phyloP scores from a whole-genome alignment of 2,797 vertebrate species.

The Aulostomus chinensis region DNA sequence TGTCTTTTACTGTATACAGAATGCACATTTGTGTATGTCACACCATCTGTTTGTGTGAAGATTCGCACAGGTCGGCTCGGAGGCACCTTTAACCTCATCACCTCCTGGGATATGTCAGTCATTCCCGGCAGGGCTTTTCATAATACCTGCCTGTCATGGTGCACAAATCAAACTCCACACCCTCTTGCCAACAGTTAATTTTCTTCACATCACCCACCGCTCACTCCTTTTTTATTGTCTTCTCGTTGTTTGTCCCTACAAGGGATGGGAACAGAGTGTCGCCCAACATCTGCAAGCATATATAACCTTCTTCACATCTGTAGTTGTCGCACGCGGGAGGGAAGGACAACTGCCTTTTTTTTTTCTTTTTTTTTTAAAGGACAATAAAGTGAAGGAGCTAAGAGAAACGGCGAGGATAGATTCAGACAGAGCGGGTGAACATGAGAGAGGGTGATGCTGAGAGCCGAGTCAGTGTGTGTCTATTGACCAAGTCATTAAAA shows the following conservation, averaged over 20 bases:
- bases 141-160: slow-evolving; percentile 56
- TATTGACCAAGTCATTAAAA: slow-evolving; percentile 72
- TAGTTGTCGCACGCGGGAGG: not conserved
- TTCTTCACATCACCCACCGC: slow-evolving; percentile 29
- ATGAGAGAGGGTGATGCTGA: slow-evolving; percentile 38
- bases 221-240: slow-evolving; percentile 20
- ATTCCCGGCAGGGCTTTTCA: slow-evolving; percentile 45
- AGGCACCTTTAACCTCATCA: slow-evolving; percentile 54
- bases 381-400: not conserved
- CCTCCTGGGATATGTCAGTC: slow-evolving; percentile 58
- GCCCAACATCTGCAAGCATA: not conserved
- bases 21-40: too few species aligned
- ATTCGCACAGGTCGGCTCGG: slow-evolving; percentile 34
- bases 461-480: slow-evolving; percentile 49
- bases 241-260: slow-evolving; percentile 3
- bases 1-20: too few species aligned
- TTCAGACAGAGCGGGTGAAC: slow-evolving; percentile 16
- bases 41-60: slow-evolving; percentile 5
- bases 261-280: not conserved
- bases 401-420: slow-evolving; percentile 18
- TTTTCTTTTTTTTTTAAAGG: slow-evolving; percentile 16
- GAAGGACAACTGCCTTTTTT: not conserved
- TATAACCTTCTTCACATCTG: slow-evolving; percentile 10
- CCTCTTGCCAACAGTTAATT: slow-evolving; percentile 43
- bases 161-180: slow-evolving; percentile 27